phyloP scores from a whole-genome alignment of 2,113 vertebrate species.

The Protomyctophum bolini region DNA sequence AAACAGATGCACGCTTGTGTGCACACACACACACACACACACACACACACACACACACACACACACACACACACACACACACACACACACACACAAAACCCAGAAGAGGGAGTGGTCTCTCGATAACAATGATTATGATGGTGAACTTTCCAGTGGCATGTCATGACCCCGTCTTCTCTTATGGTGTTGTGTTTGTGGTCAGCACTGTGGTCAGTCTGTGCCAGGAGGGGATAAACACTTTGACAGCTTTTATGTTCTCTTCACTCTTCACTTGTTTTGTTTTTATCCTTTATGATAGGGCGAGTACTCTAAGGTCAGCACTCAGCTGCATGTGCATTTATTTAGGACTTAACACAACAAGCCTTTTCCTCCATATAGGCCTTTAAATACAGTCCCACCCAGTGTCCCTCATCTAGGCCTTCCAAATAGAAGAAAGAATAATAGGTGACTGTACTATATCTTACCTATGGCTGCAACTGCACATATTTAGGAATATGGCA shows the following conservation, averaged over 20 bases:
- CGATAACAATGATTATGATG: conserved; percentile 51
- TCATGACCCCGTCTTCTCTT: conserved; percentile 22
- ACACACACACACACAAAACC: conserved; percentile 12
- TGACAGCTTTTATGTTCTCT: background rate
- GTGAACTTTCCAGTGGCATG: conserved; percentile 41
- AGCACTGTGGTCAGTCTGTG: background rate
- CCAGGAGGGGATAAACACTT: conserved; percentile 5
- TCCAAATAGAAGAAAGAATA: no score
- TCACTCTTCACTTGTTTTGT: conserved; percentile 5
- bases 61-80: conserved; percentile 15
- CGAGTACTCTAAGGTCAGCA: background rate
- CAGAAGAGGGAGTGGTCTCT: conserved; percentile 25
- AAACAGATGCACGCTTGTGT: no score
- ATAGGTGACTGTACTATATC: no score
- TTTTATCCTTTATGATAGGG: background rate
- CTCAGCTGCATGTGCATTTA: no score
- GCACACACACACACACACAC: no score
- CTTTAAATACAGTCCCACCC: no score
- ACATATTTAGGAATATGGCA: no score
- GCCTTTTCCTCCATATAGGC: no score
- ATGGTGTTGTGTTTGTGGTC: conserved; percentile 14
- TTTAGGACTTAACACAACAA: no score
- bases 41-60: conserved; percentile 36
- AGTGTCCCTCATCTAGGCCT: no score
- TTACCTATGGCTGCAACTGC: no score